Evolutionary conservation across 2,797 vertebrate species (phyloP), one percentile per base, ranked within the genome.

Genomic region (Myripristis jacobus): DNA sequence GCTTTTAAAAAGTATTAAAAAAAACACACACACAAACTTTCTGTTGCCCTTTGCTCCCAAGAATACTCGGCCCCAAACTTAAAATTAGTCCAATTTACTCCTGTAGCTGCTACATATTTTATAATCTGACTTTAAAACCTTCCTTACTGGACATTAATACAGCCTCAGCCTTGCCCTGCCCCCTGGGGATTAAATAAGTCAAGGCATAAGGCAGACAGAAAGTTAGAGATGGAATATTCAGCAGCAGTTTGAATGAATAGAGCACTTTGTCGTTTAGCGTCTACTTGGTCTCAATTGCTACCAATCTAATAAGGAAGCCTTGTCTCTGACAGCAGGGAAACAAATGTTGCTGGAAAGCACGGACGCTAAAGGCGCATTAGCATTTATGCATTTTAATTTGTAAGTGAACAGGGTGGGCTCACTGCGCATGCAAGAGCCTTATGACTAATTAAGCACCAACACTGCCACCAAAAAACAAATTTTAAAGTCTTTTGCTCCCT

Each of bases 101-200:
- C 2, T 44, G 43, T 74, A 77, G 84, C 82, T 83, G 70, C 70
- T 55, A 18, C 47, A 70, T 67, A 36, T 79, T 74, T 73, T 75
- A 51, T 85, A 80, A 89, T 89, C 79, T 81, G 80, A 84, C 81
- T 77, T 65, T 79, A 80, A 90, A 82, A 75, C 77, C 76, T 18
- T 63, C 31, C 22, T 44, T 11, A 27, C 43, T 66, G 2, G 51
- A 83, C 52, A 38, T 54, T 86, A 87, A 84, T 80, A 53, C 68
- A 36, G 69, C 46, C 19, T 69, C 73, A 66, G 70, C 62, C 44
- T 46, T 1, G 55, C 58, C 50, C 12, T 43, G 66, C 31, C 68
- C 62, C 63, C 9, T 22, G 52, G 66, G 80, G 75, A 83, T 87
- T 82, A 84, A 74, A 70, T 6, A 43, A 58, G 19, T 11, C 19